Percentiles rank a stretch among this genome's conserved stretches.
These are phyloP conservation scores for Hydrozoanthus gracilis DNA, from an alignment of 92 coral and sea anemone genomes.

Conservation along the genomic window DNA sequence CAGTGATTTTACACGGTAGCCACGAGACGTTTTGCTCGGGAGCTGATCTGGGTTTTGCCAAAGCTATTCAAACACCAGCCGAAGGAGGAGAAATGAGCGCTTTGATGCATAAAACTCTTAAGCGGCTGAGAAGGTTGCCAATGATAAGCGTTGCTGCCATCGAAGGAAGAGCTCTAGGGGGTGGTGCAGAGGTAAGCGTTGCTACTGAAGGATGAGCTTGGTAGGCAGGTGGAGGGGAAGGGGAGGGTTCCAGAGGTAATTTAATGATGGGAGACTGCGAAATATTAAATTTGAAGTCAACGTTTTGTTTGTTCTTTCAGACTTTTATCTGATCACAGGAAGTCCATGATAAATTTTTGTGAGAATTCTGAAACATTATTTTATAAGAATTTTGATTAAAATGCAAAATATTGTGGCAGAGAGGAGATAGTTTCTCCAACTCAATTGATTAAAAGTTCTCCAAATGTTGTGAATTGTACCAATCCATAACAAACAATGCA, in stretches of 20 bases:
- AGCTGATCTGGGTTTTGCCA: constrained; percentile 85
- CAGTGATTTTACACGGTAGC: constrained; percentile 75
- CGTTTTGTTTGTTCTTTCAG: no score
- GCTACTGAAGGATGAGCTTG: not conserved
- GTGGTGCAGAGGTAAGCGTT: constrained; percentile 90
- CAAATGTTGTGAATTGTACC: no score
- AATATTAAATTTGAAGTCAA: no score
- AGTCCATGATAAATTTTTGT: no score
- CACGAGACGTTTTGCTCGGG: constrained; percentile 91
- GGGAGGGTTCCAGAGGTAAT: not conserved
- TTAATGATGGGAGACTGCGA: no score
- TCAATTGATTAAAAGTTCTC: no score
- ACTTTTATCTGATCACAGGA: no score
- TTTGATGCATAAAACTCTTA: constrained; percentile 91
- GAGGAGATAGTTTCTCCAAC: no score
- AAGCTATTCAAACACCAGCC: constrained; percentile 76
- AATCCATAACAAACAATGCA: no score
- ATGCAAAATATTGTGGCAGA: no score
- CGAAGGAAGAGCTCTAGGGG: constrained; percentile 93
- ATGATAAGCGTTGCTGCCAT: constrained; percentile 85
- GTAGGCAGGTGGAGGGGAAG: not conserved
- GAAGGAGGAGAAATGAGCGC: constrained; percentile 90
- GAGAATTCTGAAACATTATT: no score
- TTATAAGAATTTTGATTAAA: no score
- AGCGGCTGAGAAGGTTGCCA: constrained; percentile 77